Percentiles rank a stretch among this genome's conserved stretches.
Conservation (phyloP, 2,888 invertebrate species). For the Rhingia campestris region DNA sequence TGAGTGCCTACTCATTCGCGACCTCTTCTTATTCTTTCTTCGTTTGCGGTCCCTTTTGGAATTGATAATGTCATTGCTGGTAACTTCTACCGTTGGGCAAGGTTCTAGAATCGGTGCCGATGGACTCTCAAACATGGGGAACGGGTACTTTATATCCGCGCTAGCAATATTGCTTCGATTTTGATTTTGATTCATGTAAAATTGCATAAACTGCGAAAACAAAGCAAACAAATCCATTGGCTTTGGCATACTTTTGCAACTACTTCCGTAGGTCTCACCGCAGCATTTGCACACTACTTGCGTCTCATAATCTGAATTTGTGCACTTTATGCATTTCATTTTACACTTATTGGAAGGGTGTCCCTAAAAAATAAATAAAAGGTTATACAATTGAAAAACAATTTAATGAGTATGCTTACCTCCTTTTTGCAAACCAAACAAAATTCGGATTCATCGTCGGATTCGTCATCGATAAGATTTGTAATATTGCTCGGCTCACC, state of each 20-base stretch:
- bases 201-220: conserved; percentile 80
- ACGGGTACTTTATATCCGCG: conserved; percentile 2
- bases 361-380: conserved; percentile 38
- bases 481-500: conserved; percentile 76
- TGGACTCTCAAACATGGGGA: conserved; percentile 18
- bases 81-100: conserved; percentile 21
- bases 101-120: conserved; percentile 18
- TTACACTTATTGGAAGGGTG: conserved; percentile 77
- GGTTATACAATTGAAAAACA: conserved; percentile 2
- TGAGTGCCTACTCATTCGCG: not conserved
- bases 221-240: conserved; percentile 79
- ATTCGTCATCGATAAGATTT: conserved; percentile 78
- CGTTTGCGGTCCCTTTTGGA: conserved; percentile 12
- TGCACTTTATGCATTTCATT: conserved; percentile 81
- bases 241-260: conserved; percentile 78
- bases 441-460: conserved; percentile 16
- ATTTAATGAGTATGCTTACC: conserved; percentile 70
- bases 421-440: conserved; percentile 80
- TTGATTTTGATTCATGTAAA: conserved; percentile 78
- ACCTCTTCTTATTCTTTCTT: conserved; percentile 25
- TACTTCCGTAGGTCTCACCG: conserved; percentile 77
- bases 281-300: conserved; percentile 81
- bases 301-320: conserved; percentile 79
- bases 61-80: conserved; percentile 43
- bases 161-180: not conserved